phyloP scores from a whole-genome alignment of 2,113 vertebrate species.

The Barbus barbus region DNA sequence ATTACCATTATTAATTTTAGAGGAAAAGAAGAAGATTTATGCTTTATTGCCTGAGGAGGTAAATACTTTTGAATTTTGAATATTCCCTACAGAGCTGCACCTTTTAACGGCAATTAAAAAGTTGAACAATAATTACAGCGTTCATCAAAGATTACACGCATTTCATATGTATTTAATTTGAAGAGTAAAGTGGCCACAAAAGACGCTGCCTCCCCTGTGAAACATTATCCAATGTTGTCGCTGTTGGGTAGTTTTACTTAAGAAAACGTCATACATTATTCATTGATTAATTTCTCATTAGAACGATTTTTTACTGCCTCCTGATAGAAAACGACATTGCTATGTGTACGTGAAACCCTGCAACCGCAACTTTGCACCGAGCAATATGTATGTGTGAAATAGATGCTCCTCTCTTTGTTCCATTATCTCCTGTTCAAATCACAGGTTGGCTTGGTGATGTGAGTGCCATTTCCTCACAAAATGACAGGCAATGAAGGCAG shows the following conservation, averaged over 20 bases:
- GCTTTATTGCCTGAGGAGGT: conserved; percentile 3
- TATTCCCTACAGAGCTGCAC: conserved; percentile 19
- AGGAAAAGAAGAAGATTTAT: background rate
- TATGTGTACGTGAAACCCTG: background rate
- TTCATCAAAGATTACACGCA: background rate
- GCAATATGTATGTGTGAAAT: conserved; percentile 49
- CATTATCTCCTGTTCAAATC: conserved; percentile 71
- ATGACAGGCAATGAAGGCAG: conserved; percentile 62
- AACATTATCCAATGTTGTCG: background rate
- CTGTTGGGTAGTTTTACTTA: background rate
- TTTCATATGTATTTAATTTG: background rate
- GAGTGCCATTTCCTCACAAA: conserved; percentile 51
- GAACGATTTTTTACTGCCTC: background rate
- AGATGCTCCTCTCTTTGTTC: conserved; percentile 56
- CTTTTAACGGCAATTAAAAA: conserved; percentile 5
- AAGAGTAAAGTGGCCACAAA: background rate
- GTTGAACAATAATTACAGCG: conserved; percentile 13
- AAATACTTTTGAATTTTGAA: background rate
- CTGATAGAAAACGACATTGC: background rate
- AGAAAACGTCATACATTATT: background rate
- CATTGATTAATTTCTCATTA: background rate
- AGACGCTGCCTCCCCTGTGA: background rate
- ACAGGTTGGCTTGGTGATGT: conserved; percentile 61
- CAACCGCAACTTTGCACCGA: conserved; percentile 40
- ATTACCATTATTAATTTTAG: background rate